Evolutionary conservation across 2,797 vertebrate species (phyloP).

Genomic region (Megaceryle alcyon): DNA sequence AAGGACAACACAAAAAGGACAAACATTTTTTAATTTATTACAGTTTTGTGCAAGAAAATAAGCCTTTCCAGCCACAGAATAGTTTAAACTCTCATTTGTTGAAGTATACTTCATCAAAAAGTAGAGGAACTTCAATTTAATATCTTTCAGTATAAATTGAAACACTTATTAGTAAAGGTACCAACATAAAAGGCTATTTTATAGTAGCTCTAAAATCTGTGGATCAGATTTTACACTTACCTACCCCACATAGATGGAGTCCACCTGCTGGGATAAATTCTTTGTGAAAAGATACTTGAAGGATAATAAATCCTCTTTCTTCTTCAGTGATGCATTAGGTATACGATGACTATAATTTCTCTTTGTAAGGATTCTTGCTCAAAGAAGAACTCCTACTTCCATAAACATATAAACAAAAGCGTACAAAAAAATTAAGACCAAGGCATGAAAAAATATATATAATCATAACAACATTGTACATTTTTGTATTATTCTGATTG

Average conservation of each 20-base stretch:
- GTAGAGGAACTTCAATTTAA: conserved; percentile 43
- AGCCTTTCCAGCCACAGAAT: neutral
- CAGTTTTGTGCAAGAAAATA: conserved; percentile 16
- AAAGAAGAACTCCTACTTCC: conserved; percentile 64
- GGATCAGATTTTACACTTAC: conserved; percentile 58
- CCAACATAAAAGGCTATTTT: conserved; percentile 46
- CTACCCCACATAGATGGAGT: conserved; percentile 53
- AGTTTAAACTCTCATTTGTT: conserved; percentile 27
- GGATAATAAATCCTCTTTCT: conserved; percentile 78
- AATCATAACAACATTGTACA: conserved; percentile 52
- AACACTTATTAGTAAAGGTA: conserved; percentile 36
- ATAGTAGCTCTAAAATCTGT: conserved; percentile 36
- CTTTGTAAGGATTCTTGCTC: conserved; percentile 63
- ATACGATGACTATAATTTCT: conserved; percentile 78
- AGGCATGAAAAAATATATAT: conserved; percentile 37
- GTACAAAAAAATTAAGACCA: conserved; percentile 56
- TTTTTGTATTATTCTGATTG: conserved; percentile 70
- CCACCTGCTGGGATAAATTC: conserved; percentile 73
- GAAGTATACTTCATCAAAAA: conserved; percentile 14
- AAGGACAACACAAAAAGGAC: neutral
- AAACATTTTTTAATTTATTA: neutral
- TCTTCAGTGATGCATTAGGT: conserved; percentile 67
- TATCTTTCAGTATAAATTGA: conserved; percentile 23
- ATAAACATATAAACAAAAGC: conserved; percentile 34
- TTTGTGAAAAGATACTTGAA: conserved; percentile 67